These are phyloP conservation scores for Virgularia gustaviana DNA, from an alignment of 92 coral and sea anemone genomes.

Conservation along the genomic window DNA sequence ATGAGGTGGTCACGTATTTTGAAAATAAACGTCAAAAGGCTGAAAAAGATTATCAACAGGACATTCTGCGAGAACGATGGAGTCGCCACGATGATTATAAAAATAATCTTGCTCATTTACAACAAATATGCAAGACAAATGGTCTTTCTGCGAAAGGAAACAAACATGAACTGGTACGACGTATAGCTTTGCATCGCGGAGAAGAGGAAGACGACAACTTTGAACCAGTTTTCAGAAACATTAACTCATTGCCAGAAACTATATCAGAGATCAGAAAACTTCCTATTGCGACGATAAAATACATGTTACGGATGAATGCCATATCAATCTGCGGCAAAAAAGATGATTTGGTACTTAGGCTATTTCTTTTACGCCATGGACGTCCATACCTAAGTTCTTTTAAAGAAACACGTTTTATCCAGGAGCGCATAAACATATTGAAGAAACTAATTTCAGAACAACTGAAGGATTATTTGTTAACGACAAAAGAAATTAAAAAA, in stretches of 20 bases:
- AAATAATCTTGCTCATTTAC: conserved; percentile 14
- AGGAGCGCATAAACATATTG: conserved; percentile 11
- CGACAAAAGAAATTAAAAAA: not conserved
- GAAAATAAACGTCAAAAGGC: conserved; percentile 34
- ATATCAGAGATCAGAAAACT: conserved; percentile 43
- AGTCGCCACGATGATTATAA: conserved; percentile 43
- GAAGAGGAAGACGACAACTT: conserved; percentile 18
- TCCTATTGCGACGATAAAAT: conserved; percentile 45
- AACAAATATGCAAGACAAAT: conserved; percentile 29
- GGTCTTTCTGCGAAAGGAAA: conserved; percentile 25
- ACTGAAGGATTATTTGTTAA: not conserved
- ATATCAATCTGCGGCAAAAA: conserved; percentile 4
- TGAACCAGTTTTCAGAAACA: conserved; percentile 30
- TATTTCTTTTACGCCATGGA: conserved; percentile 41
- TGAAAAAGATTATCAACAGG: conserved; percentile 45
- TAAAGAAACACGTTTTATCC: conserved; percentile 1
- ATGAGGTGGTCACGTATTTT: conserved; percentile 40
- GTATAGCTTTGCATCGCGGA: conserved; percentile 29
- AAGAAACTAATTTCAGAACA: conserved; percentile 11
- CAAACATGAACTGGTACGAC: conserved; percentile 43
- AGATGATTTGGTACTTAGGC: conserved; percentile 25
- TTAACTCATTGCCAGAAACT: conserved; percentile 24
- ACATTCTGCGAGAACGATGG: conserved; percentile 54
- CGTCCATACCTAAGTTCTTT: conserved; percentile 22
- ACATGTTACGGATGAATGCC: conserved; percentile 30